A percentile compares a stretch with the other conserved stretches of the same genome.
Conservation (phyloP, 2,113 vertebrate genomes). For the human (Homo sapiens) region GRCh38 chr9:126893001-126893500, state of each 20-base stretch:
- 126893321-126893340: neutral
- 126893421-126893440: neutral
- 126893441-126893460: neutral
- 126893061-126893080: too few species aligned
- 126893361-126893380: neutral
- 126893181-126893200: neutral
- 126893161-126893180: conserved; percentile 2
- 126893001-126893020: too few species aligned
- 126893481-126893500: neutral
- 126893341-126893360: neutral
- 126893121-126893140: neutral
- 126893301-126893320: neutral
- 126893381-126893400: neutral
- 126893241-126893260: neutral
- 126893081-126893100: too few species aligned
- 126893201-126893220: neutral
- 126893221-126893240: conserved; percentile 31
- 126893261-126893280: conserved; percentile 54
- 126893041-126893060: too few species aligned
- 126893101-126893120: neutral
- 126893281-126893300: neutral
- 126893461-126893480: neutral
- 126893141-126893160: neutral
- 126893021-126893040: too few species aligned
- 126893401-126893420: neutral